Percentiles rank a stretch among this genome's conserved stretches.
Conservation (phyloP, 2,888 invertebrate genomes). For the Taphrorychus bicolor region DNA sequence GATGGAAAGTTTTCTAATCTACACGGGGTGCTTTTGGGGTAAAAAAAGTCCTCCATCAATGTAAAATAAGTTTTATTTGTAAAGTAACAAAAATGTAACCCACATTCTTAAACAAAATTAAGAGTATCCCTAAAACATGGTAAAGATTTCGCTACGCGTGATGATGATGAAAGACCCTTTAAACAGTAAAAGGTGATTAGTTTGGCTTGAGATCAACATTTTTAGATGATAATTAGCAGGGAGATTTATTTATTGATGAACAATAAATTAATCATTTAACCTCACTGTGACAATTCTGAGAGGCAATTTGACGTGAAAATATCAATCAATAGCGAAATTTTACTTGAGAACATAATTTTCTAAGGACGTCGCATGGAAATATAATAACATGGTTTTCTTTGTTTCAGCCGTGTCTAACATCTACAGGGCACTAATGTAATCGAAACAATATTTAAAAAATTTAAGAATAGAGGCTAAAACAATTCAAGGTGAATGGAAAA, state of each 20-base stretch:
- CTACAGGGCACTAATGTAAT: slow-evolving; percentile 20
- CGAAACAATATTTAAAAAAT: too few relatives aligned
- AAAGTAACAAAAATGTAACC: slow-evolving; percentile 41
- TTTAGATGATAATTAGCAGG: too few relatives aligned
- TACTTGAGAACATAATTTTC: not conserved
- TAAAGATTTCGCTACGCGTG: slow-evolving; percentile 37
- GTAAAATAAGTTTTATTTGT: slow-evolving; percentile 38
- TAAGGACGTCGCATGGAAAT: not conserved
- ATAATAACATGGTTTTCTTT: not conserved
- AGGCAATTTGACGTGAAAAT: too few relatives aligned
- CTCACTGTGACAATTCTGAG: too few relatives aligned
- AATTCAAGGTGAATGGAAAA: too few relatives aligned
- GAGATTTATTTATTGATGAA: not conserved
- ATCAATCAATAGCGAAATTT: not conserved
- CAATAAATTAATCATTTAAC: slow-evolving; percentile 5
- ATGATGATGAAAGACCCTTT: slow-evolving; percentile 4
- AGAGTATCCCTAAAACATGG: slow-evolving; percentile 34
- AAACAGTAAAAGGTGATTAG: slow-evolving; percentile 10
- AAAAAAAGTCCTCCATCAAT: slow-evolving; percentile 17
- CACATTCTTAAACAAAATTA: slow-evolving; percentile 35
- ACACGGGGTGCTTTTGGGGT: too few relatives aligned
- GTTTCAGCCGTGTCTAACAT: not conserved
- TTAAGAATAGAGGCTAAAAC: too few relatives aligned
- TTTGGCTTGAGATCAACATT: slow-evolving; percentile 31
- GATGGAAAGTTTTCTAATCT: too few relatives aligned